These are phyloP conservation scores for Eueides isabella DNA, from an alignment of 1,140 invertebrate species.

Conservation along the genomic window DNA sequence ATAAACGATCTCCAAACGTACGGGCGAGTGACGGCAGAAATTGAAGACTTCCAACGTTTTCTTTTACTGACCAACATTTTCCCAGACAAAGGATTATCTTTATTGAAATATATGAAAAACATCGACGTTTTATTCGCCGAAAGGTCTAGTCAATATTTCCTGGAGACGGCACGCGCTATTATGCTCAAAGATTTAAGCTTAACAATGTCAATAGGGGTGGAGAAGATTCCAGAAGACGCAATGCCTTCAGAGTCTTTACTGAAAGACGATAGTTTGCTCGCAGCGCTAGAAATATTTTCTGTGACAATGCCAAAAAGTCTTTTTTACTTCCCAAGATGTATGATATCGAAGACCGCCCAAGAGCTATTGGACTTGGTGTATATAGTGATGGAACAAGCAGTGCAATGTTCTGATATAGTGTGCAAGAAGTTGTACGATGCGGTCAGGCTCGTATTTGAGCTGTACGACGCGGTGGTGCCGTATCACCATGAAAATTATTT, in stretches of 20 bases:
- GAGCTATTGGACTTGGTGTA: conserved; percentile 88
- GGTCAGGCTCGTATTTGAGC: conserved; percentile 88
- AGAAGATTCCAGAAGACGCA: conserved; percentile 62
- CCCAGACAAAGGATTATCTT: conserved; percentile 73
- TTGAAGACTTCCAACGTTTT: conserved; percentile 86
- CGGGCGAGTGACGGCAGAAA: conserved; percentile 84
- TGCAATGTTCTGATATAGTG: conserved; percentile 83
- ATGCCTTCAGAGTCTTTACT: conserved; percentile 21
- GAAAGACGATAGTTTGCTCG: conserved; percentile 46
- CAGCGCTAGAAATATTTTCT: conserved; percentile 64
- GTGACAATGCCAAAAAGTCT: conserved; percentile 73
- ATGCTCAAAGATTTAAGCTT: conserved; percentile 93
- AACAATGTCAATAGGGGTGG: conserved; percentile 84
- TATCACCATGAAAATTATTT: conserved; percentile 90
- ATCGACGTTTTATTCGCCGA: conserved; percentile 91
- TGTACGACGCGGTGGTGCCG: conserved; percentile 90
- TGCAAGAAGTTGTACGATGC: conserved; percentile 87
- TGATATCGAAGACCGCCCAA: conserved; percentile 79
- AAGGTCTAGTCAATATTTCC: conserved; percentile 89
- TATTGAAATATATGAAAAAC: conserved; percentile 88
- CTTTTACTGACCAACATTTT: conserved; percentile 85
- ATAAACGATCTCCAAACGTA: conserved; percentile 87
- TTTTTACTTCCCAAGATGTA: conserved; percentile 78
- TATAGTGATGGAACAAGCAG: conserved; percentile 88
- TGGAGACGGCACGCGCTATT: conserved; percentile 87